These are phyloP conservation scores for Sander vitreus DNA, from an alignment of 2,113 vertebrate genomes.

Conservation along the genomic window DNA sequence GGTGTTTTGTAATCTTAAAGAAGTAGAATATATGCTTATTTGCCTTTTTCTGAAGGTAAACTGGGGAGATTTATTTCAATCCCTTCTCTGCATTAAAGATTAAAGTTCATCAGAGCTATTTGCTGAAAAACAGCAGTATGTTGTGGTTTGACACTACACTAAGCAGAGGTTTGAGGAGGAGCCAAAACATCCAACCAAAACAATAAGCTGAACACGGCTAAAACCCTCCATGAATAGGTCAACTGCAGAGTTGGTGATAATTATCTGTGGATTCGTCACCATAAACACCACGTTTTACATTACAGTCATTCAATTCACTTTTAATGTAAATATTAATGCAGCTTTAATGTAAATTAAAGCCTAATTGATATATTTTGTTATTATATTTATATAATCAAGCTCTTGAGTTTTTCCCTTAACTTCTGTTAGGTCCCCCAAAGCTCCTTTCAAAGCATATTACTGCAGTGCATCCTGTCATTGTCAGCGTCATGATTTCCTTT, in stretches of 20 bases:
- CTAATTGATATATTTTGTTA: background rate
- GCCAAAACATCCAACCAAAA: too few relatives aligned
- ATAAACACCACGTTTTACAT: background rate
- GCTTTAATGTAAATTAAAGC: background rate
- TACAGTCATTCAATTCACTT: background rate
- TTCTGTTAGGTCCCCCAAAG: background rate
- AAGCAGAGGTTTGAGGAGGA: too few relatives aligned
- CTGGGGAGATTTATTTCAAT: too few relatives aligned
- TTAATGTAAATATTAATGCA: background rate
- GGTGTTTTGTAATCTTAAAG: too few relatives aligned
- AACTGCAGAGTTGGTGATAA: background rate
- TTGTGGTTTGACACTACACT: too few relatives aligned
- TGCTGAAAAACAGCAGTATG: too few relatives aligned
- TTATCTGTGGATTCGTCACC: background rate
- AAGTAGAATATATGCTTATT: too few relatives aligned
- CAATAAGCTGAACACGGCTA: background rate
- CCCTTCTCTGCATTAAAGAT: too few relatives aligned
- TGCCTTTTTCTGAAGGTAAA: too few relatives aligned
- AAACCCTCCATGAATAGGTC: background rate
- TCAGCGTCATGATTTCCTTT: conserved; percentile 2
- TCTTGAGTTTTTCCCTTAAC: background rate
- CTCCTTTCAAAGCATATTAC: background rate
- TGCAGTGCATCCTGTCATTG: background rate
- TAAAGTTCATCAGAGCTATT: too few relatives aligned
- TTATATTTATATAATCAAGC: background rate